A percentile compares a stretch with the other conserved stretches of the same genome.
phyloP scores from a whole-genome alignment of 2,797 vertebrate species.

The Thaleichthys pacificus region DNA sequence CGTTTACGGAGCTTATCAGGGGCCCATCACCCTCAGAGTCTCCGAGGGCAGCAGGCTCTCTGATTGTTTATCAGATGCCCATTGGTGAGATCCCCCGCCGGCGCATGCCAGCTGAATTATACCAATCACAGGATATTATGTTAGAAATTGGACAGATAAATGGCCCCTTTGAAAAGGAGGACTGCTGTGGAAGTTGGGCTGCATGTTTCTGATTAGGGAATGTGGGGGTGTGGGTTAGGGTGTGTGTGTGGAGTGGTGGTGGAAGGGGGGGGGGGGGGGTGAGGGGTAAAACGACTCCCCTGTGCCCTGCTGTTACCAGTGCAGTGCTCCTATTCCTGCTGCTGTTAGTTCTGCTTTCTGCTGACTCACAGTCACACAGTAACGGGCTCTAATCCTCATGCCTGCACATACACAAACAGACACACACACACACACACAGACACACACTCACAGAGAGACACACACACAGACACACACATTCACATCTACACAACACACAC shows the following conservation, averaged over 20 bases:
- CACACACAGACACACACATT: not conserved
- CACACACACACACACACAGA: not conserved
- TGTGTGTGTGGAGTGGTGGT: conserved; percentile 11
- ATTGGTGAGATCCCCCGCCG: conserved; percentile 46
- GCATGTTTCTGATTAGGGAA: conserved; percentile 39
- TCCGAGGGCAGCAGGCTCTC: conserved; percentile 48
- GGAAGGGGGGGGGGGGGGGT: conserved; percentile 19
- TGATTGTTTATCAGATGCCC: conserved; percentile 64
- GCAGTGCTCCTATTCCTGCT: not conserved
- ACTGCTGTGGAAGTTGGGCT: conserved; percentile 32
- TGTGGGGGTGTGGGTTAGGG: conserved; percentile 3
- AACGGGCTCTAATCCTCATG: not conserved
- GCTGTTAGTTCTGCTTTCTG: conserved; percentile 15
- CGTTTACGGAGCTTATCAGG: conserved; percentile 70
- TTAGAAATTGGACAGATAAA: conserved; percentile 52
- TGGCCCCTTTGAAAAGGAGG: conserved; percentile 45
- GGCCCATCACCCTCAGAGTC: conserved; percentile 52
- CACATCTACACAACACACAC: not conserved
- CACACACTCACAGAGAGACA: not conserved
- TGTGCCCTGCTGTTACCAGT: not conserved
- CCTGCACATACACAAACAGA: not conserved
- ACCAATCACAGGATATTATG: conserved; percentile 54
- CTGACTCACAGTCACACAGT: conserved; percentile 38
- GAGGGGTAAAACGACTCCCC: not conserved
- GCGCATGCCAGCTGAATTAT: conserved; percentile 42